Percentiles rank a stretch among this genome's conserved stretches.
phyloP scores from a whole-genome alignment of 2,888 invertebrate genomes.

The Rhamnusium bicolor region DNA sequence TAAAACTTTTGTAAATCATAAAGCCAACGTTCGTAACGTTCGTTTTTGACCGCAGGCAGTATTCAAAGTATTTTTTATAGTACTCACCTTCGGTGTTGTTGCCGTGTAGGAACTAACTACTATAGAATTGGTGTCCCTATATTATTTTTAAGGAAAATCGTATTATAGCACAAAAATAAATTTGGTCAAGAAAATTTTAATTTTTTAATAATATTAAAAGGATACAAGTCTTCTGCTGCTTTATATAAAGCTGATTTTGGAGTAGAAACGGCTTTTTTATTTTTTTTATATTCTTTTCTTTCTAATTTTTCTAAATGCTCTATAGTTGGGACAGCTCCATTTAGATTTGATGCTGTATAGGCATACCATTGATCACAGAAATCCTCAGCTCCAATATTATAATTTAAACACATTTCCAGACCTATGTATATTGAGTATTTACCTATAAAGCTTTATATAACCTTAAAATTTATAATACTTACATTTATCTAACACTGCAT shows the following conservation, averaged over 20 bases:
- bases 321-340: constrained; percentile 76
- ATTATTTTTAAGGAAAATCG: constrained; percentile 37
- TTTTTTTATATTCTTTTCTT: constrained; percentile 77
- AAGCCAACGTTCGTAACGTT: constrained; percentile 49
- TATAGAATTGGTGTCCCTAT: constrained; percentile 15
- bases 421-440: constrained; percentile 64
- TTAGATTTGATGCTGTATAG: constrained; percentile 78
- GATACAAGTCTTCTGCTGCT: constrained; percentile 44
- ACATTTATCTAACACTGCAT: constrained; percentile 76
- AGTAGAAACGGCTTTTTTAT: constrained; percentile 47
- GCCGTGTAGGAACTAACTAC: constrained; percentile 29
- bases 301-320: constrained; percentile 77
- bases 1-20: constrained; percentile 56
- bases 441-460: constrained; percentile 1
- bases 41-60: constrained; percentile 54
- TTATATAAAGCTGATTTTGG: constrained; percentile 24
- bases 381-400: constrained; percentile 78
- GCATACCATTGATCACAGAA: constrained; percentile 87
- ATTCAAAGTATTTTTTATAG: constrained; percentile 42
- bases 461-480: constrained; percentile 52
- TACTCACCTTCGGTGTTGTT: constrained; percentile 52
- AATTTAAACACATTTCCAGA: constrained; percentile 78
- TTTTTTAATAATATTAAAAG: constrained; percentile 36
- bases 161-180: background rate
- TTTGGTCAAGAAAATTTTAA: background rate